Evolutionary conservation across 1,140 invertebrate genomes (phyloP).

Genomic region (Leptestheria dahalacensis): DNA sequence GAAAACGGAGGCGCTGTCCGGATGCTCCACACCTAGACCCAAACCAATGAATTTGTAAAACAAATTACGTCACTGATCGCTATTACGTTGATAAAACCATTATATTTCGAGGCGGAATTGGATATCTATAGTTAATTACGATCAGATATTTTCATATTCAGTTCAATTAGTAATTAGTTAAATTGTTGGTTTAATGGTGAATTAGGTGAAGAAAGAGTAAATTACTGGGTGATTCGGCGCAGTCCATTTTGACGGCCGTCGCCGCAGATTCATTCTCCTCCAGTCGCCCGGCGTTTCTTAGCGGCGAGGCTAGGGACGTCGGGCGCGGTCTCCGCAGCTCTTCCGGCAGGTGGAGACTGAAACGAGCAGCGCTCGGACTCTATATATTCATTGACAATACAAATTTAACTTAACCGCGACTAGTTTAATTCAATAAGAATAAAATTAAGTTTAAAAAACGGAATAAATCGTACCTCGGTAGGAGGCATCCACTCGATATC

Average conservation of each 20-base stretch:
- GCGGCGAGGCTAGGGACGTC: background rate
- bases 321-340: background rate
- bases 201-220: too few relatives aligned
- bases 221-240: background rate
- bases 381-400: background rate
- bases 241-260: background rate
- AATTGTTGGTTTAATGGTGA: too few relatives aligned
- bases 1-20: conserved; percentile 13
- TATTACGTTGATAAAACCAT: too few relatives aligned
- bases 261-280: background rate
- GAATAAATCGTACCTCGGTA: background rate
- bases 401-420: background rate
- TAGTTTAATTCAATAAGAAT: background rate
- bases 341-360: background rate
- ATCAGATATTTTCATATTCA: too few relatives aligned
- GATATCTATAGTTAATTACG: too few relatives aligned
- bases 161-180: too few relatives aligned
- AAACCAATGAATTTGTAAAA: too few relatives aligned
- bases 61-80: too few relatives aligned
- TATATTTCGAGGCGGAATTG: too few relatives aligned
- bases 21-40: conserved; percentile 6
- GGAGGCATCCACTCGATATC: conserved; percentile 2
- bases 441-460: background rate
- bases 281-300: background rate
- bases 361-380: background rate